Evolutionary conservation across 2,113 vertebrate species (phyloP).

Genomic region (Oreotragus oreotragus): DNA sequence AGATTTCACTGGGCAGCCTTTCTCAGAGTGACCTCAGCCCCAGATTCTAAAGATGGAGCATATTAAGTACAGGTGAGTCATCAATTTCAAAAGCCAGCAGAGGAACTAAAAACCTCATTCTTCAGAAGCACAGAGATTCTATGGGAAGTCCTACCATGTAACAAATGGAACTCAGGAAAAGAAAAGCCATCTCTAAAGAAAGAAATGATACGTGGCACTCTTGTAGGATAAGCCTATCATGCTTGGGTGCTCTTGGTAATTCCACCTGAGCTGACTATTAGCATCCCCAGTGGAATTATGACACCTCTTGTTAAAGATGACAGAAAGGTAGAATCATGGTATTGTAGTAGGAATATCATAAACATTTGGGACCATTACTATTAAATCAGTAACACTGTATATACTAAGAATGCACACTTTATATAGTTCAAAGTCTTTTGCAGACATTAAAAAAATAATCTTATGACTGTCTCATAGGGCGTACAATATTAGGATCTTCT

Average conservation of each 20-base stretch:
- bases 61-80: conserved; percentile 64
- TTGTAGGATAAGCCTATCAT: not conserved
- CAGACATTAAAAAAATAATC: not conserved
- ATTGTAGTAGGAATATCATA: not conserved
- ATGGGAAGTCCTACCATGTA: not conserved
- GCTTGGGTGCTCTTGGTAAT: not conserved
- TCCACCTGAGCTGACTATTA: not conserved
- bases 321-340: too few relatives aligned
- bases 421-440: not conserved
- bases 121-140: conserved; percentile 11
- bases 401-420: not conserved
- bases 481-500: not conserved
- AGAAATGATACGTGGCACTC: not conserved
- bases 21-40: conserved; percentile 48
- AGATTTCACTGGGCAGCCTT: conserved; percentile 48
- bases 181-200: conserved; percentile 1
- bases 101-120: conserved; percentile 44
- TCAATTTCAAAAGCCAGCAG: conserved; percentile 52
- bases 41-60: conserved; percentile 43
- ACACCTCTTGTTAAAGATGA: too few relatives aligned
- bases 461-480: not conserved
- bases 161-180: conserved; percentile 18
- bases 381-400: not conserved
- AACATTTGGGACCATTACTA: not conserved
- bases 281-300: too few relatives aligned